These are phyloP conservation scores for Nothoprocta perdicaria DNA, from an alignment of 2,113 vertebrate genomes.

Conservation along the genomic window DNA sequence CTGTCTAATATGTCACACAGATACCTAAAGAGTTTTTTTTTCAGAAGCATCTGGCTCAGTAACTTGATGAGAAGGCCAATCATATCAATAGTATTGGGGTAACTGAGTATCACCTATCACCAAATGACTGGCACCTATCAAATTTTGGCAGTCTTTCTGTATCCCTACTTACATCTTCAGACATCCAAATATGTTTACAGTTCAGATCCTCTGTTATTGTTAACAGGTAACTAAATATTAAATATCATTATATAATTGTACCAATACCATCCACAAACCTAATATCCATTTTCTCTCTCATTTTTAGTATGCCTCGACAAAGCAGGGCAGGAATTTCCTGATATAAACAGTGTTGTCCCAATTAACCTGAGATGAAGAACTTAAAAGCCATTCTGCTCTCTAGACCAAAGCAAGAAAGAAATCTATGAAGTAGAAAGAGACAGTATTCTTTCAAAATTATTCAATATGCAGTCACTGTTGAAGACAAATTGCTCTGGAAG, in stretches of 20 bases:
- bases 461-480: neutral
- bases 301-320: neutral
- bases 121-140: too few relatives aligned
- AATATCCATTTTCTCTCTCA: neutral
- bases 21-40: neutral
- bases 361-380: neutral
- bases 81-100: neutral
- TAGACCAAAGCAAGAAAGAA: neutral
- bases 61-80: neutral
- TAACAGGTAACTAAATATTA: neutral
- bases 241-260: neutral
- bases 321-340: neutral
- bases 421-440: neutral
- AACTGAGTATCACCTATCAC: neutral
- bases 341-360: neutral
- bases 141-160: neutral
- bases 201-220: neutral
- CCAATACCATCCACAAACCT: neutral
- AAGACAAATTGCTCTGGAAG: neutral
- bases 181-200: neutral
- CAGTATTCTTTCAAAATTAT: neutral
- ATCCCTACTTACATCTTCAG: neutral
- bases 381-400: neutral
- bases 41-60: neutral
- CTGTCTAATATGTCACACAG: neutral